These are phyloP conservation scores for Semicossyphus pulcher DNA, from an alignment of 2,113 vertebrate species.

Conservation along the genomic window DNA sequence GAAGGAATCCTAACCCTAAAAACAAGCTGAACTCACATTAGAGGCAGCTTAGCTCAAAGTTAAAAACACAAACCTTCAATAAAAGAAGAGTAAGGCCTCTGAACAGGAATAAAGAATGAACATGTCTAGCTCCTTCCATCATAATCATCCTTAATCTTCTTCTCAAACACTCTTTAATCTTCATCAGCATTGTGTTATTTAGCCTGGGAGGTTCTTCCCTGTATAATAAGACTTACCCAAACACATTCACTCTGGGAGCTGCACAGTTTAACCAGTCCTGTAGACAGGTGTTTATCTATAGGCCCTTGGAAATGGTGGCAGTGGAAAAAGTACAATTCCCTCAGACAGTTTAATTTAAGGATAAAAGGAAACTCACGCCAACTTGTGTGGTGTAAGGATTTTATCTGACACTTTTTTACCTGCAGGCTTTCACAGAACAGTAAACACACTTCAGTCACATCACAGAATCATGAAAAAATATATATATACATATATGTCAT, in stretches of 20 bases:
- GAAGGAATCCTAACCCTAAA: too few species aligned
- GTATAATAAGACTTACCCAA: not conserved
- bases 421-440: not conserved
- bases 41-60: too few species aligned
- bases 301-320: not conserved
- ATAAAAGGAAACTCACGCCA: not conserved
- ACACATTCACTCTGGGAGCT: not conserved
- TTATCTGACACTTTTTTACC: not conserved
- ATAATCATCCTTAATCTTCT: too few species aligned
- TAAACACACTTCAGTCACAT: slow-evolving; percentile 7
- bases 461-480: not conserved
- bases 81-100: too few species aligned
- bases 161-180: not conserved
- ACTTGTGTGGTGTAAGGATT: not conserved
- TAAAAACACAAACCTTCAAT: too few species aligned
- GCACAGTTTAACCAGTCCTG: not conserved
- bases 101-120: too few species aligned
- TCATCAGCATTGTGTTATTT: not conserved
- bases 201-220: slow-evolving; percentile 7
- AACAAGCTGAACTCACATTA: too few species aligned
- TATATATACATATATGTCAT: not conserved
- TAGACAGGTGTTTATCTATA: not conserved
- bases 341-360: not conserved
- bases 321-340: not conserved
- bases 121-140: not conserved